Percentiles rank a stretch among this genome's conserved stretches.
phyloP scores from a whole-genome alignment of 2,888 invertebrate genomes.

The Drosophila neonasuta region DNA sequence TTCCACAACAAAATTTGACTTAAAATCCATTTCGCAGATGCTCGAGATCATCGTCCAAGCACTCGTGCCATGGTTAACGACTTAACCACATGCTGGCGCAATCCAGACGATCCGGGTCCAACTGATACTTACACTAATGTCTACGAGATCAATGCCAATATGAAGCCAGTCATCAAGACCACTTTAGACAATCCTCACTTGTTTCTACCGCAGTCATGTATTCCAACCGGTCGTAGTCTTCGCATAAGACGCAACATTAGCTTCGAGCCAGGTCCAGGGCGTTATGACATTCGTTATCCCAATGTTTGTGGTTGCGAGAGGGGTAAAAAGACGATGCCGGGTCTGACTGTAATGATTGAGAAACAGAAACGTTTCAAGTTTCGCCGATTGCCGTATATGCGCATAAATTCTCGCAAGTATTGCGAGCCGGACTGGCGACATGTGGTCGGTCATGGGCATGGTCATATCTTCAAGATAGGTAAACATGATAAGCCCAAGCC shows the following conservation, averaged over 20 bases:
- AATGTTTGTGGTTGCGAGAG: constrained; percentile 61
- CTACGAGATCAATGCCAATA: constrained; percentile 25
- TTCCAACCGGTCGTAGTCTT: constrained; percentile 57
- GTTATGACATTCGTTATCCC: constrained; percentile 69
- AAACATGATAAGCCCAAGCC: constrained; percentile 43
- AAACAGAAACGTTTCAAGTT: constrained; percentile 73
- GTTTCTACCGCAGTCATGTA: constrained; percentile 58
- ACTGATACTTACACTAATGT: constrained; percentile 51
- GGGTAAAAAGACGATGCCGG: constrained; percentile 53
- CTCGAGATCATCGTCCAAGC: constrained; percentile 64
- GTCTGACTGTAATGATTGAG: constrained; percentile 66
- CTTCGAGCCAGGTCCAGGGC: constrained; percentile 75
- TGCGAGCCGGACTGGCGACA: constrained; percentile 72
- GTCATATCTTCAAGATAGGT: constrained; percentile 60
- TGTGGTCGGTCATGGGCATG: constrained; percentile 70
- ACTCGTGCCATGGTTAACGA: constrained; percentile 65
- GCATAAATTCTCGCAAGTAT: constrained; percentile 42
- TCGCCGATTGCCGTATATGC: constrained; percentile 63
- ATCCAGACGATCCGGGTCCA: constrained; percentile 73
- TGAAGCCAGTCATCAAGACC: constrained; percentile 12
- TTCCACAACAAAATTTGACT: too few species aligned
- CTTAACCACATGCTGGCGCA: constrained; percentile 61
- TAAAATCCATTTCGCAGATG: constrained; percentile 58
- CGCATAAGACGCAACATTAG: constrained; percentile 44
- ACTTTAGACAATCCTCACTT: constrained; percentile 50